phyloP scores from a whole-genome alignment of 2,888 invertebrate species.

The Phytoseiulus persimilis region DNA sequence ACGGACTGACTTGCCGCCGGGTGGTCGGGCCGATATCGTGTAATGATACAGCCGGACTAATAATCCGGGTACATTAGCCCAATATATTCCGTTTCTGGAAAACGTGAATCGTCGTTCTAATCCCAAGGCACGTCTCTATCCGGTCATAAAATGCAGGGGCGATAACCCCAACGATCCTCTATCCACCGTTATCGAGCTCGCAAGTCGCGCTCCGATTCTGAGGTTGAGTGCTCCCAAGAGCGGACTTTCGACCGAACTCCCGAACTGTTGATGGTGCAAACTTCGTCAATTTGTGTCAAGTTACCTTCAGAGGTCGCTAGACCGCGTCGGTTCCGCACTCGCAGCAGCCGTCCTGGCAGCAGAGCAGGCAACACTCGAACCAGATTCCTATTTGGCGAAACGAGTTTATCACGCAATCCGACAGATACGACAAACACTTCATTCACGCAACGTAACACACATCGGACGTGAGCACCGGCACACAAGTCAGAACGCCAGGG shows the following conservation, averaged over 20 bases:
- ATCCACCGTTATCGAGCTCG: too few species aligned
- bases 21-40: neutral
- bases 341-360: neutral
- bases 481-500: neutral
- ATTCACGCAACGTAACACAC: constrained; percentile 5
- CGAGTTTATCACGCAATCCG: neutral
- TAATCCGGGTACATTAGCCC: neutral
- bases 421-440: neutral
- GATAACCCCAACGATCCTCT: too few species aligned
- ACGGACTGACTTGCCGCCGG: neutral
- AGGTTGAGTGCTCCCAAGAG: too few species aligned
- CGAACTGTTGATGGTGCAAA: neutral
- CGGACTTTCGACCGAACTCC: neutral
- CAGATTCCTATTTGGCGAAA: neutral
- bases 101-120: too few species aligned
- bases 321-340: neutral
- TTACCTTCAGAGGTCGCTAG: neutral
- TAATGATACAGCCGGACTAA: neutral
- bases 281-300: neutral
- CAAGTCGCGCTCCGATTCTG: too few species aligned
- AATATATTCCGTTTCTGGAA: neutral
- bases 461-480: constrained; percentile 5
- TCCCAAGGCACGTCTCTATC: too few species aligned
- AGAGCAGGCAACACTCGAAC: neutral
- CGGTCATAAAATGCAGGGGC: too few species aligned